Evolutionary conservation across 2,888 invertebrate genomes (phyloP).

Genomic region (Subacronicta megacephala): DNA sequence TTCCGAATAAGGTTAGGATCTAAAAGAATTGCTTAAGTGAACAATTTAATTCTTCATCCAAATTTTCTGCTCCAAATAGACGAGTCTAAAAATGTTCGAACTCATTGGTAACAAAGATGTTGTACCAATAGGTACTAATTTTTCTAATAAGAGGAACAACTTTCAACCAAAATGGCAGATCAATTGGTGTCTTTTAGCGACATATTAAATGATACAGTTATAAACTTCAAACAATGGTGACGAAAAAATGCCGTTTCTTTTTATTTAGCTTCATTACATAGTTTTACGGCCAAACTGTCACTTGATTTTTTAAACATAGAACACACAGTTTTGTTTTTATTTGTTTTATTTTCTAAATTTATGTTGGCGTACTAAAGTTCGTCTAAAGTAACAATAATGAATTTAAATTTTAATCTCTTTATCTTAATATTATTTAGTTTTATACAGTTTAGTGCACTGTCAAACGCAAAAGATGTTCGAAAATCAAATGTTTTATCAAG

Average conservation of each 20-base stretch:
- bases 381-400: no score
- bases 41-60: no score
- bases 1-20: no score
- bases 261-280: conserved; percentile 26
- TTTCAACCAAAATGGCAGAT: conserved; percentile 14
- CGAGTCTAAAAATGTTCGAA: not conserved
- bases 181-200: conserved; percentile 39
- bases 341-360: not conserved
- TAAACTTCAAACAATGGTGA: conserved; percentile 27
- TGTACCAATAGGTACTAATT: conserved; percentile 43
- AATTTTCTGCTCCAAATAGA: no score
- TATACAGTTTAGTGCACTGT: conserved; percentile 52
- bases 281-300: conserved; percentile 4
- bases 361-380: no score
- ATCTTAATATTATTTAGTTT: conserved; percentile 45
- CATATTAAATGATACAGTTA: conserved; percentile 41
- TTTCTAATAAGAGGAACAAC: conserved; percentile 16
- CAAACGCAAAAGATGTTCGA: conserved; percentile 27
- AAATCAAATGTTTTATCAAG: conserved; percentile 85
- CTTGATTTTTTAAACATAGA: not conserved
- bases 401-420: conserved; percentile 35
- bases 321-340: not conserved
- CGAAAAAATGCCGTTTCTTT: conserved; percentile 22
- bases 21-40: no score
- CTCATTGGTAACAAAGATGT: conserved; percentile 4